phyloP scores from a whole-genome alignment of 2,888 invertebrate species.

The Pollenia angustigena region DNA sequence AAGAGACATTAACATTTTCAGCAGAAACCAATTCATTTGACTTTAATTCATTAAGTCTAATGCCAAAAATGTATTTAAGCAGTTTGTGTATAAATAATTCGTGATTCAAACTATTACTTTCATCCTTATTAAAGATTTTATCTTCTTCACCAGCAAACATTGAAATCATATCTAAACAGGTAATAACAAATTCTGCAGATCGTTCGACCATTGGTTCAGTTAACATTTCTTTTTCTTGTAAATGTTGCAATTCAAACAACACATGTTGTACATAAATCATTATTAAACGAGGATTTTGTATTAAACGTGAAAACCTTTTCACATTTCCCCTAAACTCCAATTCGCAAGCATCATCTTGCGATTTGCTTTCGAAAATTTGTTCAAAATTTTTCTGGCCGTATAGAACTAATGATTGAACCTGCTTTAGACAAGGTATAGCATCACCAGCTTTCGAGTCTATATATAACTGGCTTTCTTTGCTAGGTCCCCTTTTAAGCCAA shows the following conservation, averaged over 20 bases:
- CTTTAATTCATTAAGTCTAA: conserved; percentile 78
- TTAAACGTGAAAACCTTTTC: conserved; percentile 73
- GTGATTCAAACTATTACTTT: conserved; percentile 11
- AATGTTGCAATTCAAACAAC: conserved; percentile 78
- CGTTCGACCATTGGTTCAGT: conserved; percentile 76
- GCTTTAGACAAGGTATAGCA: conserved; percentile 76
- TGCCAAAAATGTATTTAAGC: conserved; percentile 82
- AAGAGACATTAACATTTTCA: conserved; percentile 70
- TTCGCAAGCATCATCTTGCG: conserved; percentile 71
- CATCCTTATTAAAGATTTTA: neutral
- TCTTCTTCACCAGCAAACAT: conserved; percentile 17
- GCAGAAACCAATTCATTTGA: conserved; percentile 55
- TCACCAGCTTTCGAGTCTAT: conserved; percentile 31
- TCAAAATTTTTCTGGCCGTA: conserved; percentile 70
- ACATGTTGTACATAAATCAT: conserved; percentile 81
- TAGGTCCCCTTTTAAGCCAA: conserved; percentile 73
- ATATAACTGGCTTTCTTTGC: conserved; percentile 13
- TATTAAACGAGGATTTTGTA: conserved; percentile 79
- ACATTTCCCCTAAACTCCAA: conserved; percentile 77
- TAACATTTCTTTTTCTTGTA: conserved; percentile 75
- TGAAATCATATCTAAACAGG: conserved; percentile 70
- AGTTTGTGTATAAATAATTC: conserved; percentile 76
- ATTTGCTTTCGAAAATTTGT: conserved; percentile 76
- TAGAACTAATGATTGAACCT: conserved; percentile 76
- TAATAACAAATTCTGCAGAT: conserved; percentile 78